Evolutionary conservation across 2,888 invertebrate genomes (phyloP).

Genomic region (Eupithecia dodoneata): DNA sequence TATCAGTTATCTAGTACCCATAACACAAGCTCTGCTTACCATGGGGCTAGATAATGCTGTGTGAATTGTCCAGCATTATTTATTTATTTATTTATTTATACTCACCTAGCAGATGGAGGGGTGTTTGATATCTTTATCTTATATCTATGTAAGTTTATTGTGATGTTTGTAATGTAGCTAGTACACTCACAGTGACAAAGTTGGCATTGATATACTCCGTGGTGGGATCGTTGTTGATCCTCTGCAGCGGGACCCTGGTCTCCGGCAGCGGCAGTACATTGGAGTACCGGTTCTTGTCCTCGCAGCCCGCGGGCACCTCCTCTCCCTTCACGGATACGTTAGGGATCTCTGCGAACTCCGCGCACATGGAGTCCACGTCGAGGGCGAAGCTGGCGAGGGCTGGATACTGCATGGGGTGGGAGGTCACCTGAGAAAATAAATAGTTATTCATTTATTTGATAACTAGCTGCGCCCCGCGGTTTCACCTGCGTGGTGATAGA

Average conservation of each 20-base stretch:
- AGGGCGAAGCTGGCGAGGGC: constrained; percentile 90
- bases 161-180: no score
- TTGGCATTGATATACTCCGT: constrained; percentile 97
- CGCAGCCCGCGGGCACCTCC: constrained; percentile 93
- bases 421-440: constrained; percentile 80
- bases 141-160: no score
- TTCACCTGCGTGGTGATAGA: no score
- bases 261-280: constrained; percentile 97
- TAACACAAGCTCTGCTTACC: no score
- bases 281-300: constrained; percentile 95
- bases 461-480: no score
- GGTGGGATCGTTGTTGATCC: constrained; percentile 89
- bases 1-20: no score
- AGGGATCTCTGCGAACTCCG: constrained; percentile 93
- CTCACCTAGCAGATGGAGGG: no score
- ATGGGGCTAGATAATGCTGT: no score
- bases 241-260: constrained; percentile 91
- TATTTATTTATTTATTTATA: no score
- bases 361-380: constrained; percentile 88
- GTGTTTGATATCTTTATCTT: no score
- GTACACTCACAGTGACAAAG: constrained; percentile 90
- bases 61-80: no score
- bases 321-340: constrained; percentile 90
- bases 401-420: constrained; percentile 91
- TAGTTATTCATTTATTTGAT: no score